Evolutionary conservation across 2,113 vertebrate genomes (phyloP), one percentile per base, ranked within the genome.

Genomic region (Columba livia): DNA sequence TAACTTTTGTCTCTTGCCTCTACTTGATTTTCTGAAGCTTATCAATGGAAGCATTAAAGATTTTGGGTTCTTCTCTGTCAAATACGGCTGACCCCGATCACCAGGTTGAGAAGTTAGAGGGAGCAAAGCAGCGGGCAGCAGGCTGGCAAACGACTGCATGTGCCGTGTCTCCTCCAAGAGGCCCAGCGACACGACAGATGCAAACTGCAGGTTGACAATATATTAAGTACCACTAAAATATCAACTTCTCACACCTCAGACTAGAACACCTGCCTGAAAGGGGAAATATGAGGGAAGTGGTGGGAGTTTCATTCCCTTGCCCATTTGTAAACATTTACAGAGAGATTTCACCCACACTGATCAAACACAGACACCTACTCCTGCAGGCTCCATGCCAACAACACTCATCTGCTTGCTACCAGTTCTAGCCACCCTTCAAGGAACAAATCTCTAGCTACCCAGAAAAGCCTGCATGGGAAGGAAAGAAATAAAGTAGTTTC

Each of bases 141-240:
- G 19, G 19, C 58, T 75, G 62, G 23, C 50, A 69, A 50, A 44
- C 11, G 21, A 36, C 4, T 26, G 40, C 1, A 0, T 25, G 31
- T 0, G 0, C 21, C 34, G 19, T 32, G 25, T 32, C 25, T 57
- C 26, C 40, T 64, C 2, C 1, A 54, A 17, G 47, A 54, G 32
- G 48, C 20, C 2, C 0, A 31, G 28, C 28, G 48, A 56, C 29
- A 48, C 7, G 25, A 61, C 1, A 12, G 48, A 69, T 47, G 40
- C 40, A 44, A 67, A 44, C 40, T 62, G 40, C 36, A 61, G 47
- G 29, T 73, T 66, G 34, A 36, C 17, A 50, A 10, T 69, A 58
- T 15, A 69, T 40, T 40, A 65, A 47, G 20, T 34, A 48, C 25
- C n/a, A 40, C 62, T n/a, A 64, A 69, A 69, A 56, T 31, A 38